These are phyloP conservation scores for Falco columbarius DNA, from an alignment of 2,797 vertebrate genomes.

Conservation along the genomic window DNA sequence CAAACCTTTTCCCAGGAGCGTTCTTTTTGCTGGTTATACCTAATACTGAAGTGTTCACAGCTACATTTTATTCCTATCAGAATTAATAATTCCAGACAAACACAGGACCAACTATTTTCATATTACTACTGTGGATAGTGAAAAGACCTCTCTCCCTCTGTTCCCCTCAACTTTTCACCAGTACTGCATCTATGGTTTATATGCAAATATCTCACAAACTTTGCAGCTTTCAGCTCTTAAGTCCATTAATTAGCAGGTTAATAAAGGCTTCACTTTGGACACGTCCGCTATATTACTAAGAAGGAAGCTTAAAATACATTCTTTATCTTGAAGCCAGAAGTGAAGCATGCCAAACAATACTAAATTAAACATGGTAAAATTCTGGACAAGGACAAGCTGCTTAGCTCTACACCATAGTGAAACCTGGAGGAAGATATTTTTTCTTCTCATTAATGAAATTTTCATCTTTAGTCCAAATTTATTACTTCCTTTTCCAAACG, in stretches of 20 bases:
- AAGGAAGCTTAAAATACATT: not conserved
- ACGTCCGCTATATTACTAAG: not conserved
- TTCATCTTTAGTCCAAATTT: not conserved
- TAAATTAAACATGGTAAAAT: not conserved
- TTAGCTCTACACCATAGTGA: not conserved
- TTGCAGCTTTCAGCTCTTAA: not conserved
- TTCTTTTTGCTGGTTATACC: not conserved
- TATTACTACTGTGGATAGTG: not conserved
- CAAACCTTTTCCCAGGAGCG: not conserved
- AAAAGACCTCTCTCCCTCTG: not conserved
- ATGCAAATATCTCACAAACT: not conserved
- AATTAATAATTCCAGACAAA: constrained; percentile 15
- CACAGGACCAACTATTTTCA: not conserved
- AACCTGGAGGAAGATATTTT: not conserved
- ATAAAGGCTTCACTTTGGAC: not conserved
- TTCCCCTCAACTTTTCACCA: not conserved
- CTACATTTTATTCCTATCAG: not conserved
- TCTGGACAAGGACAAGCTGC: not conserved
- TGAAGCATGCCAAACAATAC: not conserved
- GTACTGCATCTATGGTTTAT: not conserved
- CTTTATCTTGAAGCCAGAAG: not conserved
- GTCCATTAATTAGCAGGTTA: not conserved
- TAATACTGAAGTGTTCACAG: not conserved
- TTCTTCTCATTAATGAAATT: not conserved
- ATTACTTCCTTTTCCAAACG: not conserved